Percentiles rank a stretch among this genome's conserved stretches.
phyloP scores from a whole-genome alignment of 2,888 invertebrate species.

The Drosophila mettleri region DNA sequence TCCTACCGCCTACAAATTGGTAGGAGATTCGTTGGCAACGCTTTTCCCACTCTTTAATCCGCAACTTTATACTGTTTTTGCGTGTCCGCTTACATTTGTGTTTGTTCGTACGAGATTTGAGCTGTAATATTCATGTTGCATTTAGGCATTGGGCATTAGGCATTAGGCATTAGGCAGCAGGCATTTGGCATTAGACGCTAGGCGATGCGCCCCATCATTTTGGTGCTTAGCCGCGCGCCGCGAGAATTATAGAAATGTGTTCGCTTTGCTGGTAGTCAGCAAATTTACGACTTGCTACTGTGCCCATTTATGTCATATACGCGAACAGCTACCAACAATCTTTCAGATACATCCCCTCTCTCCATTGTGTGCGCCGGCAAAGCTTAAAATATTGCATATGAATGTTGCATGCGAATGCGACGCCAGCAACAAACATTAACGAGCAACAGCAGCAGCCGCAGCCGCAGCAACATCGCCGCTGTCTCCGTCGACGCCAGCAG shows the following conservation, averaged over 20 bases:
- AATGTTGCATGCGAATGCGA: slow-evolving; percentile 74
- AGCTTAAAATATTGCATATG: slow-evolving; percentile 72
- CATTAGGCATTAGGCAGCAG: slow-evolving; percentile 24
- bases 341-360: background rate
- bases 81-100: slow-evolving; percentile 10
- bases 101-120: slow-evolving; percentile 4
- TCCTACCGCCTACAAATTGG: slow-evolving; percentile 16
- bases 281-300: slow-evolving; percentile 76
- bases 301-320: slow-evolving; percentile 64
- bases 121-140: slow-evolving; percentile 42
- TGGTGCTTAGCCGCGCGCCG: slow-evolving; percentile 46
- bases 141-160: slow-evolving; percentile 26
- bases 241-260: slow-evolving; percentile 48
- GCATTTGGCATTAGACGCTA: slow-evolving; percentile 20
- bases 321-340: slow-evolving; percentile 37
- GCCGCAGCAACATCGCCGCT: slow-evolving; percentile 27
- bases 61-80: slow-evolving; percentile 19
- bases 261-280: slow-evolving; percentile 46
- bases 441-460: slow-evolving; percentile 45
- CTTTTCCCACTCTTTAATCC: slow-evolving; percentile 33
- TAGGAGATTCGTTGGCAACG: slow-evolving; percentile 4
- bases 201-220: slow-evolving; percentile 50
- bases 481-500: slow-evolving; percentile 22
- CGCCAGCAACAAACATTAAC: slow-evolving; percentile 60
- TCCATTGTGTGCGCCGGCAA: slow-evolving; percentile 26